Conservation (phyloP, 2,797 vertebrate species). For the Podarcis siculus region DNA sequence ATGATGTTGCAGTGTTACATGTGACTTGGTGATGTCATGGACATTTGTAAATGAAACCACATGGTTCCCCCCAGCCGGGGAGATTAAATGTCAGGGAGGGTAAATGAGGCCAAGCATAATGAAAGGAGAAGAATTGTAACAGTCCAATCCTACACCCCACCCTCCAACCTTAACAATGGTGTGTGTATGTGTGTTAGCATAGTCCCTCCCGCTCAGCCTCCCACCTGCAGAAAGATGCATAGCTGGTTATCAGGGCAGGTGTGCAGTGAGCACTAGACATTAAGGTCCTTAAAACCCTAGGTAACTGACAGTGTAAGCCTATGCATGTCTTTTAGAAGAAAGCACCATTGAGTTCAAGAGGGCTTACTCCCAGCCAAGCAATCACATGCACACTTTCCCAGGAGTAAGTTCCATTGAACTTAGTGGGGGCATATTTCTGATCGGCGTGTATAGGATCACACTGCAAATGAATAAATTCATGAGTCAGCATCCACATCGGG, state of each 20-base stretch:
- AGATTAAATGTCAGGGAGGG: not conserved
- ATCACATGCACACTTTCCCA: not conserved
- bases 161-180: too few relatives aligned
- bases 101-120: not conserved
- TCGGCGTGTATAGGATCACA: not conserved
- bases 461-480: conserved; percentile 30
- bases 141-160: too few relatives aligned
- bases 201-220: too few relatives aligned
- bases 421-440: not conserved
- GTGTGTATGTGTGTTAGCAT: too few relatives aligned
- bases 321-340: not conserved
- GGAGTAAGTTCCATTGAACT: not conserved
- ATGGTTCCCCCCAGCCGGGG: not conserved
- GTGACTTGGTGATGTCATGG: not conserved
- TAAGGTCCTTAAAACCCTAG: not conserved
- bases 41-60: not conserved
- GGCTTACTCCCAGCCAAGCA: not conserved
- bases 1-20: not conserved
- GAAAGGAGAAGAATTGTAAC: not conserved
- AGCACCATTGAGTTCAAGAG: not conserved
- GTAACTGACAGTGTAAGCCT: not conserved
- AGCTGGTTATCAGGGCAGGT: too few relatives aligned
- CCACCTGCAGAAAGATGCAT: too few relatives aligned
- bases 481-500: not conserved
- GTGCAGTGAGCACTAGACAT: too few relatives aligned